These are phyloP conservation scores for Linnaemya vulpina DNA, from an alignment of 2,888 invertebrate species.

Conservation along the genomic window DNA sequence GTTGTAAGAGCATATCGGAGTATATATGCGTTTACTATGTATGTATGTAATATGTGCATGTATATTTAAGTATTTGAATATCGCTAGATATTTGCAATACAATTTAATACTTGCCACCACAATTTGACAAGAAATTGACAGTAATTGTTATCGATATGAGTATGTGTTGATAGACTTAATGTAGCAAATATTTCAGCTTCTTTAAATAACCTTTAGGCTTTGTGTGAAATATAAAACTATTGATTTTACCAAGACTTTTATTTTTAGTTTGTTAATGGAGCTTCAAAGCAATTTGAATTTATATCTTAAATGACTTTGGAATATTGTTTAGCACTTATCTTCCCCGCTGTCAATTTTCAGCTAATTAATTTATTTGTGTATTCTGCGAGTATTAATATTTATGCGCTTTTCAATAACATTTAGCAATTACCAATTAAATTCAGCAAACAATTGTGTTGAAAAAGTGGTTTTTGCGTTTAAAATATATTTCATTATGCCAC, in stretches of 20 bases:
- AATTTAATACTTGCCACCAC: conserved; percentile 57
- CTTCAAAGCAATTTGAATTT: not conserved
- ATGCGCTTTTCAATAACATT: conserved; percentile 22
- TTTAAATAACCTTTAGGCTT: conserved; percentile 49
- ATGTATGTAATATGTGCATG: too few relatives aligned
- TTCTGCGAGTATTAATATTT: not conserved
- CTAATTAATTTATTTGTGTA: not conserved
- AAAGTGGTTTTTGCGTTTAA: conserved; percentile 33
- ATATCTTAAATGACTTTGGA: not conserved
- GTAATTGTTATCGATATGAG: conserved; percentile 50
- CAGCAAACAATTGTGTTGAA: conserved; percentile 16
- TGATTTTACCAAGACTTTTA: conserved; percentile 19
- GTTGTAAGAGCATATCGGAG: conserved; percentile 1
- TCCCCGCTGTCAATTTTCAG: conserved; percentile 9
- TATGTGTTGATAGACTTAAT: not conserved
- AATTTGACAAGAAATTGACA: conserved; percentile 67
- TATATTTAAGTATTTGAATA: too few relatives aligned
- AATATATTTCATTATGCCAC: conserved; percentile 6
- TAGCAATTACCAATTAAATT: conserved; percentile 37
- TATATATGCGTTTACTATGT: conserved; percentile 7
- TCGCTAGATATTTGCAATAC: conserved; percentile 15
- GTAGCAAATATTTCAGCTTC: conserved; percentile 31
- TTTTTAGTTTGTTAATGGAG: not conserved
- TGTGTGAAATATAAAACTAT: conserved; percentile 23
- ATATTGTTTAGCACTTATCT: conserved; percentile 10